Evolutionary conservation across 1,140 invertebrate genomes (phyloP), one percentile per base, ranked within the genome.

Genomic region (Papilio machaon): DNA sequence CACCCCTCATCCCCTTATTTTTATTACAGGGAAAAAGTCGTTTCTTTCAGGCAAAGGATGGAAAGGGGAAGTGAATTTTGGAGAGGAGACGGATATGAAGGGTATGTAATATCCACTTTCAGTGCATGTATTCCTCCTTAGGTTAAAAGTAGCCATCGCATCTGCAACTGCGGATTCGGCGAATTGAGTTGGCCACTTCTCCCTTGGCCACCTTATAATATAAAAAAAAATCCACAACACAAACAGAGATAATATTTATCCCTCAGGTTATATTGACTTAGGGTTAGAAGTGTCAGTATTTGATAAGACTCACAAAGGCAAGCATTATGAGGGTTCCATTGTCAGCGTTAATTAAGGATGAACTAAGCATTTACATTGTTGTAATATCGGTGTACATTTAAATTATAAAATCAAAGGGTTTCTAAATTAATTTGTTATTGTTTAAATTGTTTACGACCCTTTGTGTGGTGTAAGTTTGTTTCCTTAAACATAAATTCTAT

Each of bases 281-380:
- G 64, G 64, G 23, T 70, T 70, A 70, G 64, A 15, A 19, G 13
- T 70, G 64, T 35, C 64, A 35, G 30, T 70, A 35, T 70, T 70
- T 70, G 64, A 70, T 70, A 70, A 70, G 64, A 70, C n/a, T 70
- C 35, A 70, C 64, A 70, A 35, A 35, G 64, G 64, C 64, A 35
- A 35, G 15, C 64, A 35, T 70, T 35, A 70, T 38, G 64, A 70
- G 64, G 64, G 64, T 70, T 35, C 64, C 30, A 70, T 70, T 70
- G 64, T 70, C 30, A 70, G 13, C 64, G 64, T 35, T 70, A 70
- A 70, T 70, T 70, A 70, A 70, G 64, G 64, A 70, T 70, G 64
- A 70, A 35, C 64, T 70, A 70, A 70, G 64, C 64, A 35, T 70
- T 70, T 70, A 35, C 30, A 70, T 70, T 70, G 64, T 70, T 70